Conservation (phyloP, 2,113 vertebrate genomes). For the Engystomops pustulosus region DNA sequence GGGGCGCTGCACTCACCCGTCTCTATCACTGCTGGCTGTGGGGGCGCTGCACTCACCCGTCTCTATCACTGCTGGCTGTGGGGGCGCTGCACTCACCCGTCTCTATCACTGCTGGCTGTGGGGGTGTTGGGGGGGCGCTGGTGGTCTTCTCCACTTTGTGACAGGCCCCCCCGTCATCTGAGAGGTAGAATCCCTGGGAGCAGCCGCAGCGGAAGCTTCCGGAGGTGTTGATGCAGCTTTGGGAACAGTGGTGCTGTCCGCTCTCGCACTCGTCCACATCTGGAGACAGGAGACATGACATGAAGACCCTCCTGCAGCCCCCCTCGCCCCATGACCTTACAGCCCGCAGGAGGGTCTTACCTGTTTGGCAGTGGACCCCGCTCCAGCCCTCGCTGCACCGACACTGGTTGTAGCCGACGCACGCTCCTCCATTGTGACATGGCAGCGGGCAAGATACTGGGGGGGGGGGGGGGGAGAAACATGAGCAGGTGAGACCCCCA, state of each 20-base stretch:
- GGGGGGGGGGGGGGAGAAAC: too few relatives aligned
- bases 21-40: too few relatives aligned
- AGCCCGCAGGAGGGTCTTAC: conserved; percentile 75
- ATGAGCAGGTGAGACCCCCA: too few relatives aligned
- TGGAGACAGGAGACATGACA: conserved; percentile 60
- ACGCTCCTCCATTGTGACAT: conserved; percentile 84
- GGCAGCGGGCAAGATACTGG: conserved; percentile 79
- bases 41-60: too few relatives aligned
- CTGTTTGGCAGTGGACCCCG: conserved; percentile 82
- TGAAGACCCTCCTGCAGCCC: too few relatives aligned
- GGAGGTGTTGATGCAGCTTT: conserved; percentile 79
- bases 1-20: too few relatives aligned
- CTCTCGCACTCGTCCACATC: conserved; percentile 85
- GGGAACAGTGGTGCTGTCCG: conserved; percentile 71
- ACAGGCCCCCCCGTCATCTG: conserved; percentile 70
- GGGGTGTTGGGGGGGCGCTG: not conserved
- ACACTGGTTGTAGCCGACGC: conserved; percentile 78
- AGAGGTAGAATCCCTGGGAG: conserved; percentile 73
- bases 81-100: too few relatives aligned
- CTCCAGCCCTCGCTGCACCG: conserved; percentile 81
- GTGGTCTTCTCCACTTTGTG: conserved; percentile 43
- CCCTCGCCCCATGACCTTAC: too few relatives aligned
- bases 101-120: too few relatives aligned
- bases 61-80: too few relatives aligned
- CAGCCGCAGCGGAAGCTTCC: conserved; percentile 85